These are phyloP conservation scores for Xestia sexstrigata DNA, from an alignment of 2,888 invertebrate genomes.

Conservation along the genomic window DNA sequence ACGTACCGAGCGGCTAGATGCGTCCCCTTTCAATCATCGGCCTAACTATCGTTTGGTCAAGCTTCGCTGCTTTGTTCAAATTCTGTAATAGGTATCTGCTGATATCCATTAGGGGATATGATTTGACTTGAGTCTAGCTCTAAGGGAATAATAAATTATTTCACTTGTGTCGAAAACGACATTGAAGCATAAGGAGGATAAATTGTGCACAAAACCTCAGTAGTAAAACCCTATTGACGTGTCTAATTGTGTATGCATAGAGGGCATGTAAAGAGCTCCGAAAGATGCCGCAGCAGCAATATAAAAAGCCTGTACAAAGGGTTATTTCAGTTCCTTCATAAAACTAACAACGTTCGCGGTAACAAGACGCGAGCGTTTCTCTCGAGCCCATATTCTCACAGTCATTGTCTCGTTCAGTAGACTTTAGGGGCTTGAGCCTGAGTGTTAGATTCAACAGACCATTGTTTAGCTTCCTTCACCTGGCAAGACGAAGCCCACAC, in stretches of 20 bases:
- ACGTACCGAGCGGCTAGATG: slow-evolving; percentile 71
- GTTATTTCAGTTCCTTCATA: slow-evolving; percentile 85
- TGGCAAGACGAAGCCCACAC: slow-evolving; percentile 86
- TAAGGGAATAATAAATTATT: slow-evolving; percentile 18
- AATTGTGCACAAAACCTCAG: slow-evolving; percentile 10
- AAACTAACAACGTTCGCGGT: slow-evolving; percentile 89
- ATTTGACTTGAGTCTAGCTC: slow-evolving; percentile 12
- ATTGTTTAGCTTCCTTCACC: slow-evolving; percentile 90
- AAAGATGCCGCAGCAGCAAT: slow-evolving; percentile 62
- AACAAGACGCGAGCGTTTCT: slow-evolving; percentile 88
- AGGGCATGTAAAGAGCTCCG: slow-evolving; percentile 46
- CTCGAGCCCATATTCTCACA: slow-evolving; percentile 86
- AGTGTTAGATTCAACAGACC: slow-evolving; percentile 83
- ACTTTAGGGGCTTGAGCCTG: slow-evolving; percentile 86
- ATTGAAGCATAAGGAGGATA: background rate
- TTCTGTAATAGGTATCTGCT: slow-evolving; percentile 70
- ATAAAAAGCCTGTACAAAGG: slow-evolving; percentile 82
- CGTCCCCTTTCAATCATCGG: slow-evolving; percentile 83
- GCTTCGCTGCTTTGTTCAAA: slow-evolving; percentile 70
- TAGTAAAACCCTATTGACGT: slow-evolving; percentile 40
- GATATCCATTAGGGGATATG: slow-evolving; percentile 48
- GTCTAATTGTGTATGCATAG: slow-evolving; percentile 56
- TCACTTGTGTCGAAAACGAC: background rate
- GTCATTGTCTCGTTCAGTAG: slow-evolving; percentile 87
- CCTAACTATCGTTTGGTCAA: slow-evolving; percentile 77